Conservation (phyloP, 2,113 vertebrate genomes). For the Passerina amoena region DNA sequence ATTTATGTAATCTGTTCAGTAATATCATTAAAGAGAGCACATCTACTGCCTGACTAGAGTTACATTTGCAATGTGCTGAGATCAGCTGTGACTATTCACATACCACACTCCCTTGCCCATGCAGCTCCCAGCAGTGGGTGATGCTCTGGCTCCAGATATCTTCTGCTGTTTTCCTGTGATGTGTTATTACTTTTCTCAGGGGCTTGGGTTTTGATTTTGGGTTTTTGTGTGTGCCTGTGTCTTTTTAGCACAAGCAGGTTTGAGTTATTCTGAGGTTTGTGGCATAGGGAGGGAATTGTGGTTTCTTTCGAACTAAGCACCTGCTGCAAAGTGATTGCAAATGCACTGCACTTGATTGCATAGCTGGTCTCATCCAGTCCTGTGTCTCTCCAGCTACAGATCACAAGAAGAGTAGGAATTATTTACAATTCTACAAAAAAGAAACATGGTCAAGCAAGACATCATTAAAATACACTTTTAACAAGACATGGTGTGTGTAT, state of each 20-base stretch:
- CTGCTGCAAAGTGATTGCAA: not conserved
- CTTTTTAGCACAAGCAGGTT: not conserved
- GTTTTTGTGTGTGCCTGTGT: not conserved
- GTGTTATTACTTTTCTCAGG: not conserved
- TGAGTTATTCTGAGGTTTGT: not conserved
- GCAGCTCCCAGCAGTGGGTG: slow-evolving; percentile 19
- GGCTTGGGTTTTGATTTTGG: not conserved
- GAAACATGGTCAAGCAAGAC: slow-evolving; percentile 50
- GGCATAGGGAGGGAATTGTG: not conserved
- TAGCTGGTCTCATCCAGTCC: not conserved
- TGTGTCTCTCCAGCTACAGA: not conserved
- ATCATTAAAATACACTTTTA: slow-evolving; percentile 50
- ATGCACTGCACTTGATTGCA: not conserved
- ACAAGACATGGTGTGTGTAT: slow-evolving; percentile 12
- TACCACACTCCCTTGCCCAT: not conserved
- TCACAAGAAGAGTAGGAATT: not conserved
- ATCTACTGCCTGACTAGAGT: slow-evolving; percentile 56
- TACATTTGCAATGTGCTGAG: slow-evolving; percentile 46
- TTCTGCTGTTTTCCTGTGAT: not conserved
- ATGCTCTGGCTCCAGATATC: slow-evolving; percentile 42
- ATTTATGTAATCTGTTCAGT: slow-evolving; percentile 64
- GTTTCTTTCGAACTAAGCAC: not conserved
- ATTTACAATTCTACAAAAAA: slow-evolving; percentile 56
- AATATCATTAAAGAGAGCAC: slow-evolving; percentile 58
- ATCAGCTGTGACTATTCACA: slow-evolving; percentile 39